phyloP scores from a whole-genome alignment of 2,888 invertebrate genomes.

The Muschampia plurimacula region DNA sequence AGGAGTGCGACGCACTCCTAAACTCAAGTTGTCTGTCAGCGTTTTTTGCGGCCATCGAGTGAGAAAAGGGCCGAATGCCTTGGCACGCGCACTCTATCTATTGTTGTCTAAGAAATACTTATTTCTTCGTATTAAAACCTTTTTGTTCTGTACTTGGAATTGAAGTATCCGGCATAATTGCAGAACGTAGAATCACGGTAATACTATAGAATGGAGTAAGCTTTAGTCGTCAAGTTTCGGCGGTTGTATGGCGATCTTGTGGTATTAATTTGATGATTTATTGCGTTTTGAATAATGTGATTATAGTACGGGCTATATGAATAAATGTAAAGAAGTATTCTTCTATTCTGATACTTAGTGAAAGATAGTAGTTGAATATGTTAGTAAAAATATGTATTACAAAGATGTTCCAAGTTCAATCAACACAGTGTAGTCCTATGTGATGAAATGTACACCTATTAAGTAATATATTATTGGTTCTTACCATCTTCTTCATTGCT shows the following conservation, averaged over 20 bases:
- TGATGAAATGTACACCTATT: too few relatives aligned
- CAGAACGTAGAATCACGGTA: conserved; percentile 39
- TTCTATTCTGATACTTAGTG: too few relatives aligned
- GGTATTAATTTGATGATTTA: conserved; percentile 2
- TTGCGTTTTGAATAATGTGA: neutral
- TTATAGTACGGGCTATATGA: neutral
- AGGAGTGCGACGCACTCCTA: conserved; percentile 58
- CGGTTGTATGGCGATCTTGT: neutral
- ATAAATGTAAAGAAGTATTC: neutral
- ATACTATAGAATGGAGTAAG: neutral
- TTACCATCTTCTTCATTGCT: too few relatives aligned
- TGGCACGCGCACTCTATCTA: conserved; percentile 74
- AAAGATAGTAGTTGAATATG: too few relatives aligned
- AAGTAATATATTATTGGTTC: too few relatives aligned
- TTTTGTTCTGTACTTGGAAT: conserved; percentile 75
- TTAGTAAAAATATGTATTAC: too few relatives aligned
- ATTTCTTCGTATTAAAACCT: conserved; percentile 61
- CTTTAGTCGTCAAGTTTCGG: neutral
- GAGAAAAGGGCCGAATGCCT: conserved; percentile 49
- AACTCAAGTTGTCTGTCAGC: conserved; percentile 74
- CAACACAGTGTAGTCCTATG: too few relatives aligned
- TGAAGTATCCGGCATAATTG: conserved; percentile 70
- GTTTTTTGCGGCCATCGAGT: conserved; percentile 62
- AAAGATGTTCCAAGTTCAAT: too few relatives aligned
- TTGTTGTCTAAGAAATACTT: conserved; percentile 39